A percentile compares a stretch with the other conserved stretches of the same genome.
These are phyloP conservation scores for Tromatobia lineatoria DNA, from an alignment of 2,888 invertebrate genomes.

Conservation along the genomic window DNA sequence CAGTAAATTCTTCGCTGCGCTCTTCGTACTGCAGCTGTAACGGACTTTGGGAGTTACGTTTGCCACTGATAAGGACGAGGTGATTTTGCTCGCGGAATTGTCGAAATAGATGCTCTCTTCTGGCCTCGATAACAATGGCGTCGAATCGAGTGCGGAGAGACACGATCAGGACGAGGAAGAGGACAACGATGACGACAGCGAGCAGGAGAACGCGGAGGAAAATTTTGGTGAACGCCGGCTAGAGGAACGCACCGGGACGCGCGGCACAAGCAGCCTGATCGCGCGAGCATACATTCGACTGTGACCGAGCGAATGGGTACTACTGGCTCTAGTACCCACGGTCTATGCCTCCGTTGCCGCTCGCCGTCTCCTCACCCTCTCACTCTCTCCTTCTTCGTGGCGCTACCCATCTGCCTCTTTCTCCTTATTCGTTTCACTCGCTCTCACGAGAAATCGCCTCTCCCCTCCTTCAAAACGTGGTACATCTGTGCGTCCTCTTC, in stretches of 20 bases:
- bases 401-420: neutral
- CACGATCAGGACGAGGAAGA: neutral
- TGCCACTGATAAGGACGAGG: slow-evolving; percentile 7
- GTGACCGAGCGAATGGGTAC: slow-evolving; percentile 66
- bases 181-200: slow-evolving; percentile 26
- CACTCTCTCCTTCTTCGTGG: neutral
- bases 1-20: neutral
- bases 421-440: neutral
- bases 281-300: slow-evolving; percentile 72
- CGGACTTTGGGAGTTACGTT: neutral
- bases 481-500: slow-evolving; percentile 26
- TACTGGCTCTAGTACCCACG: slow-evolving; percentile 55
- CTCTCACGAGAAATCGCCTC: slow-evolving; percentile 17
- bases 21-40: neutral
- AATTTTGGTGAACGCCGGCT: slow-evolving; percentile 67
- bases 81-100: slow-evolving; percentile 38
- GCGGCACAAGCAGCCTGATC: slow-evolving; percentile 55
- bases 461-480: slow-evolving; percentile 4
- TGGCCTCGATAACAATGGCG: slow-evolving; percentile 75
- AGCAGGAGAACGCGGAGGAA: slow-evolving; percentile 29
- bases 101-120: slow-evolving; percentile 28
- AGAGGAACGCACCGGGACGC: slow-evolving; percentile 63
- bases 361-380: neutral
- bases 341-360: slow-evolving; percentile 30
- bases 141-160: slow-evolving; percentile 57